Conservation (phyloP, 2,888 invertebrate species). For the Tetheella fluctuosa region DNA sequence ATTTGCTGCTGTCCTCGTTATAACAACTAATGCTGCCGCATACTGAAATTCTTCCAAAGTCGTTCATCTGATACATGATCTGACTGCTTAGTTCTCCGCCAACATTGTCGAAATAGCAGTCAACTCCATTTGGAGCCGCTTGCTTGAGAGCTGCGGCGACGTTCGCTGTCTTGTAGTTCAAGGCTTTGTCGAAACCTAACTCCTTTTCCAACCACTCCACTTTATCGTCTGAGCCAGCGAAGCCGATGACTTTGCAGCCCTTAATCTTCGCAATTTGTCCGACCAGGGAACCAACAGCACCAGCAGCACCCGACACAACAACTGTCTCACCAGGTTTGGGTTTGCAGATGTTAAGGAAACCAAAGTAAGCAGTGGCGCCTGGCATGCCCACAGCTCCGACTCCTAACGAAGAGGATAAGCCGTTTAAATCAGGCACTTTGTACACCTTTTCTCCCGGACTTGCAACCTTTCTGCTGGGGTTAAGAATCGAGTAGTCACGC, state of each 20-base stretch:
- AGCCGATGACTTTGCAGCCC: constrained; percentile 86
- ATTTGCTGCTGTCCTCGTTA: constrained; percentile 61
- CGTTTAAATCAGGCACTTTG: constrained; percentile 81
- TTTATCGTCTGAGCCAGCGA: constrained; percentile 89
- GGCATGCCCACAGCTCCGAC: constrained; percentile 87
- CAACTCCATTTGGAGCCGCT: constrained; percentile 87
- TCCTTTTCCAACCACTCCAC: constrained; percentile 86
- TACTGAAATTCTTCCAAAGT: constrained; percentile 80
- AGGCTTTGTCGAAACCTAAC: constrained; percentile 87
- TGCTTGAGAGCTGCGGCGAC: constrained; percentile 81
- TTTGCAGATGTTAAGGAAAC: constrained; percentile 86
- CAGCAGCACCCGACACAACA: constrained; percentile 88
- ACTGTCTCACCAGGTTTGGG: constrained; percentile 88
- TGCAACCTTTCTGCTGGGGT: constrained; percentile 26
- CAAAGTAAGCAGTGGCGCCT: constrained; percentile 89
- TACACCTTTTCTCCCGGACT: constrained; percentile 35
- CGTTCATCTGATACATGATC: constrained; percentile 85
- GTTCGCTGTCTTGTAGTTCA: constrained; percentile 88
- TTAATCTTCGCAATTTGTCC: constrained; percentile 91
- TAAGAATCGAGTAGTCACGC: constrained; percentile 78
- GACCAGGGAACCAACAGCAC: constrained; percentile 89
- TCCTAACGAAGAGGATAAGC: constrained; percentile 78
- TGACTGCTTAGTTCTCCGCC: constrained; percentile 86
- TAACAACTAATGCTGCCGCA: constrained; percentile 86
- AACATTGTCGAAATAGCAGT: constrained; percentile 91